Evolutionary conservation across 2,888 invertebrate species (phyloP), one percentile per base, ranked within the genome.

Genomic region (Tuberolachnus salignus): DNA sequence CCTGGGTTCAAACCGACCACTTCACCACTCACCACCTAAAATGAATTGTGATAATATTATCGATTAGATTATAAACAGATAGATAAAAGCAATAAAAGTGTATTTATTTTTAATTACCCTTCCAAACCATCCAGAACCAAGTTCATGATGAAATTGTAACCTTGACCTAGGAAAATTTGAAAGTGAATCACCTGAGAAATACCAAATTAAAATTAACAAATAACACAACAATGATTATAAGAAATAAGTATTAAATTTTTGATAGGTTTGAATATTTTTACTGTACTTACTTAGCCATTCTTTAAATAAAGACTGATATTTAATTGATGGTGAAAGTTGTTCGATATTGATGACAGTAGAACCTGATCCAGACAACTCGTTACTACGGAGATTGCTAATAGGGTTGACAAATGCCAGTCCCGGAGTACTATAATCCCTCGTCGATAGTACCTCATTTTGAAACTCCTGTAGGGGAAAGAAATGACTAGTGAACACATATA

Each of bases 111-210:
- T 83, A 88, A 84, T 84, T 83, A 88, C 88, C 85, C 88, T 91
- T 75, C 94, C 94, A 86, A 94, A 95, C 94, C 94, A 94, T 59
- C 94, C 94, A 82, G 90, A 89, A 2, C 93, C 94, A 81, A 94
- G 88, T 86, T 94, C 94, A 83, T 91, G 89, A 19, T 94, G 89
- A 86, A 94, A 95, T 85, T 93, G 92, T 82, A 95, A 86, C 84
- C 91, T 91, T 83, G 89, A 90, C 82, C 94, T 88, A 0, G 93
- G 91, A 84, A 94, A 91, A 85, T 92, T 90, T 82, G 87, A 88
- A 82, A 87, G 86, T 11, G 86, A 85, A 63, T 86, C 87, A 84
- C 86, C 89, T 89, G 83, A 21, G 84, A 84, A 57, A 82, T 19
- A 19, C 34, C 9, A 51, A n/a, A 34, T 34, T 34, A 34, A 61